Evolutionary conservation across 1,140 invertebrate species (phyloP).

Genomic region (Nylanderia fulva): DNA sequence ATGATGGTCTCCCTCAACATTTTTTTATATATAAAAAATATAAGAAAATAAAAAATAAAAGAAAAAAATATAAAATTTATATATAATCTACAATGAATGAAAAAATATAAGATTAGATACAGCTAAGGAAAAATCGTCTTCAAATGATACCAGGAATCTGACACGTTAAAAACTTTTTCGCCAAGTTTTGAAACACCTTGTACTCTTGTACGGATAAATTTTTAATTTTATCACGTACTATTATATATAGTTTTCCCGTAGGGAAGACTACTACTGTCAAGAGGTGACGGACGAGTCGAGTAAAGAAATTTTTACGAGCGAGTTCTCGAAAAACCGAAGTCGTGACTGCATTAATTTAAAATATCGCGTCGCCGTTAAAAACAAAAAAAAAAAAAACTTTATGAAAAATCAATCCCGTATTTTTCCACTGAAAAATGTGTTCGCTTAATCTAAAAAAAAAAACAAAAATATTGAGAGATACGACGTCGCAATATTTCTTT

Average conservation of each 20-base stretch:
- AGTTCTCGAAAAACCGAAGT: background rate
- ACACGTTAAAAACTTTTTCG: too few relatives aligned
- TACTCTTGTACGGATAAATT: too few relatives aligned
- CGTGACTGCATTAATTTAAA: background rate
- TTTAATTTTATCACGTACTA: slow-evolving; percentile 4
- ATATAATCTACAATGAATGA: too few relatives aligned
- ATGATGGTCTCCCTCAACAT: too few relatives aligned
- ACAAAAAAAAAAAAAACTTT: background rate
- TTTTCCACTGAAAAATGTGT: background rate
- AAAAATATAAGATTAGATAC: too few relatives aligned
- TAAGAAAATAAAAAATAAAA: too few relatives aligned
- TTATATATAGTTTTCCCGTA: too few relatives aligned
- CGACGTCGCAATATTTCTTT: background rate
- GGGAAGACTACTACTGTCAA: background rate
- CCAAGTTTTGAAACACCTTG: too few relatives aligned
- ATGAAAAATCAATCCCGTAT: background rate
- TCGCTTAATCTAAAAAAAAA: background rate
- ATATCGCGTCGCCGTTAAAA: background rate
- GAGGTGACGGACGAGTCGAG: background rate
- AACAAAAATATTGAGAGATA: background rate
- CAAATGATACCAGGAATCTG: too few relatives aligned
- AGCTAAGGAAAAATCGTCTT: too few relatives aligned
- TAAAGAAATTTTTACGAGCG: background rate
- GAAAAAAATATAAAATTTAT: too few relatives aligned
- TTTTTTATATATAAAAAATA: too few relatives aligned